Percentiles rank a stretch among this genome's conserved stretches.
phyloP scores from a whole-genome alignment of 2,797 vertebrate genomes.

The Sebastes cheni region DNA sequence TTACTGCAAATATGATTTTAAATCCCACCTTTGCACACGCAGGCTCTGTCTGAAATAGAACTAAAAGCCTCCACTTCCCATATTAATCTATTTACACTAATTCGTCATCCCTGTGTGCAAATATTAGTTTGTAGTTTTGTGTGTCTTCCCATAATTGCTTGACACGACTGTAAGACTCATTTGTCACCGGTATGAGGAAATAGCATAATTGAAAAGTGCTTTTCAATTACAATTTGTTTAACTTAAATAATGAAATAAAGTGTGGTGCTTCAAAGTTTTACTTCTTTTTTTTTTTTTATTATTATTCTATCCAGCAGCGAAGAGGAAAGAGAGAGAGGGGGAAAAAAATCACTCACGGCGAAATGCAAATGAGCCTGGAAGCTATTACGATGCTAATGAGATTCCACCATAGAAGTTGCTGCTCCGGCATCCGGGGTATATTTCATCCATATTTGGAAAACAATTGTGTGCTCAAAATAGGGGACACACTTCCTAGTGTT shows the following conservation, averaged over 20 bases:
- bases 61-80: conserved; percentile 59
- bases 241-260: conserved; percentile 85
- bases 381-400: conserved; percentile 90
- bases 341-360: conserved; percentile 82
- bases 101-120: conserved; percentile 74
- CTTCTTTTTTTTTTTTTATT: conserved; percentile 52
- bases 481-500: conserved; percentile 57
- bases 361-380: conserved; percentile 89
- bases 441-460: conserved; percentile 88
- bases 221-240: conserved; percentile 86
- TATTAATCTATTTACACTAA: conserved; percentile 75
- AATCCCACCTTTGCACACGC: conserved; percentile 37
- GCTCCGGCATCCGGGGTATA: conserved; percentile 80
- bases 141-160: conserved; percentile 75
- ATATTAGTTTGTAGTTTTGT: conserved; percentile 78
- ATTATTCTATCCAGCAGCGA: conserved; percentile 74
- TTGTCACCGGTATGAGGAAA: conserved; percentile 73
- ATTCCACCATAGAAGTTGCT: conserved; percentile 85
- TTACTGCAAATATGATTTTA: conserved; percentile 41
- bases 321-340: conserved; percentile 54
- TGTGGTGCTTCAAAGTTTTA: conserved; percentile 80
- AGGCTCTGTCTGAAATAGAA: conserved; percentile 54
- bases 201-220: conserved; percentile 81
- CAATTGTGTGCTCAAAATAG: conserved; percentile 74
- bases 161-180: conserved; percentile 72